These are phyloP conservation scores for Antedon bifida DNA, from an alignment of 35 echinoderm and acorn worm species.

Conservation along the genomic window DNA sequence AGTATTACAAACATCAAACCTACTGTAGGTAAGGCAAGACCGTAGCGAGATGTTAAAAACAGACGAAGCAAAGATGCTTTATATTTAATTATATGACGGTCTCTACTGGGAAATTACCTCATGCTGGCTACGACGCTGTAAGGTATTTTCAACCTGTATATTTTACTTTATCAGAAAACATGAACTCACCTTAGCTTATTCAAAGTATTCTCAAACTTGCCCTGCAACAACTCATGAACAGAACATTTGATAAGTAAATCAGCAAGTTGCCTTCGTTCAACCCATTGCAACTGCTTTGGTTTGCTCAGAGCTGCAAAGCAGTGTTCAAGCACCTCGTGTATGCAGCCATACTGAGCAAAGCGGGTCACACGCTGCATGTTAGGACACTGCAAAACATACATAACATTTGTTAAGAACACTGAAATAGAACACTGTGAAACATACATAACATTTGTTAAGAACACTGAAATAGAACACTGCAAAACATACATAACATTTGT, in stretches of 20 bases:
- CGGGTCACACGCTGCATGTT: neutral
- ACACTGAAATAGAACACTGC: slow-evolving; percentile 2
- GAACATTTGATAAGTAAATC: neutral
- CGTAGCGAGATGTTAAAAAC: no score
- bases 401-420: neutral
- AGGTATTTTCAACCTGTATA: no score
- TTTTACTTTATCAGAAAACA: no score
- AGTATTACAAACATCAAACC: no score
- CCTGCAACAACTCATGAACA: neutral
- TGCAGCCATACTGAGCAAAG: slow-evolving; percentile 5
- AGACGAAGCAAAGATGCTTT: no score
- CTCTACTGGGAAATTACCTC: no score
- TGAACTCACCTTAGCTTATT: neutral
- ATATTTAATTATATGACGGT: no score
- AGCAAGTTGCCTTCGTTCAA: neutral
- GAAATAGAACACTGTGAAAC: neutral
- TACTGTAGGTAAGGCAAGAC: no score
- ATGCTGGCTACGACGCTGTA: no score
- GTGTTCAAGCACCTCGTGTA: neutral
- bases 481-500: neutral
- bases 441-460: neutral
- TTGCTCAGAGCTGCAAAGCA: neutral
- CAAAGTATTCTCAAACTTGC: neutral
- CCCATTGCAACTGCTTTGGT: neutral
- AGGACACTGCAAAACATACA: neutral